Evolutionary conservation across 2,888 invertebrate species (phyloP).

Genomic region (Drosophila recens): DNA sequence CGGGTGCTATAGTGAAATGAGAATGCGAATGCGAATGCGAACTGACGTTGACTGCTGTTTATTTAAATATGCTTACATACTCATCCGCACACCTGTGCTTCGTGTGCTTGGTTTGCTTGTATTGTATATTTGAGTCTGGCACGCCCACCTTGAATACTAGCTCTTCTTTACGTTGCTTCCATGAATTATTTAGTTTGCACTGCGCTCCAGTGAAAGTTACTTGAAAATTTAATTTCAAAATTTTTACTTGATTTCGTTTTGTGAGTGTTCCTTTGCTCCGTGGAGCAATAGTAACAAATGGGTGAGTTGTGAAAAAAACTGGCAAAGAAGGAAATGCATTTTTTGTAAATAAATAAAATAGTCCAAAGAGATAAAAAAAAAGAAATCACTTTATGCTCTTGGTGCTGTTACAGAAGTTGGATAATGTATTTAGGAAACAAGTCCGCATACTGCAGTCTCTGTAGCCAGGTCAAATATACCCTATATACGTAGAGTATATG

Average conservation of each 20-base stretch:
- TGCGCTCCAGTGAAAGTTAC: slow-evolving; percentile 80
- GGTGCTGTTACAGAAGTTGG: slow-evolving; percentile 38
- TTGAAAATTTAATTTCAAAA: slow-evolving; percentile 79
- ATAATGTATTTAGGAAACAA: slow-evolving; percentile 62
- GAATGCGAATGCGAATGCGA: slow-evolving; percentile 47
- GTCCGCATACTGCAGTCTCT: not conserved
- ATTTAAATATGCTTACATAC: slow-evolving; percentile 66
- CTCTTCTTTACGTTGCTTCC: slow-evolving; percentile 45
- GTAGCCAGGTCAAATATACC: not conserved
- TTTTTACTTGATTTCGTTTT: slow-evolving; percentile 53
- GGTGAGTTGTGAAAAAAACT: slow-evolving; percentile 34
- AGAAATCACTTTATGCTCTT: slow-evolving; percentile 17
- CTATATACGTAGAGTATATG: not conserved
- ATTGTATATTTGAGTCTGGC: slow-evolving; percentile 44
- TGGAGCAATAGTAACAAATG: slow-evolving; percentile 22
- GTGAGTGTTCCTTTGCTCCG: slow-evolving; percentile 27
- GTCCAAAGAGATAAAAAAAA: slow-evolving; percentile 61
- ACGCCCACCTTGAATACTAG: slow-evolving; percentile 21
- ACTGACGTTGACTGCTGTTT: slow-evolving; percentile 74
- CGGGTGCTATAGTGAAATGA: slow-evolving; percentile 30
- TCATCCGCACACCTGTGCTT: slow-evolving; percentile 35
- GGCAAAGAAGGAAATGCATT: slow-evolving; percentile 62
- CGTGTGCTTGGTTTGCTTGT: slow-evolving; percentile 39
- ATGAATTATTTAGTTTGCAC: slow-evolving; percentile 80
- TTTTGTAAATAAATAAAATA: slow-evolving; percentile 71